phyloP scores from a whole-genome alignment of 2,797 vertebrate genomes.

The Setipinna tenuifilis region DNA sequence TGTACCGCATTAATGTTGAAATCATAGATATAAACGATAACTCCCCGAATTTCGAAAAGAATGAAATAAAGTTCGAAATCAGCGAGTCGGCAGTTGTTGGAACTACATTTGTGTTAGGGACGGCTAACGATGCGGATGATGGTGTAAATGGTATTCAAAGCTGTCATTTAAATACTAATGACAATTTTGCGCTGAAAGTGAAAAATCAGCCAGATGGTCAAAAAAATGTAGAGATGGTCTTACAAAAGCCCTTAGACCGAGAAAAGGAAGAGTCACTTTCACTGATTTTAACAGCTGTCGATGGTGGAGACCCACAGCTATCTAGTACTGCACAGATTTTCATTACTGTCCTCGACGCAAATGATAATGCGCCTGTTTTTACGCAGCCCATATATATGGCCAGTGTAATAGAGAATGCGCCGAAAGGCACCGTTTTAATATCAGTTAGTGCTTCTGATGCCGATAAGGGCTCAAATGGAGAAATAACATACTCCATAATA shows the following conservation, averaged over 20 bases:
- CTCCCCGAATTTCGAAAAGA: constrained; percentile 54
- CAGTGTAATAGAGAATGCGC: constrained; percentile 65
- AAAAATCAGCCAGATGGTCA: constrained; percentile 59
- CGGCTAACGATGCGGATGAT: constrained; percentile 70
- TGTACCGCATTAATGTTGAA: constrained; percentile 69
- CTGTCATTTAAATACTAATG: constrained; percentile 64
- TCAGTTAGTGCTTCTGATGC: constrained; percentile 71
- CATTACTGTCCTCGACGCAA: constrained; percentile 69
- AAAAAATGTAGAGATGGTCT: constrained; percentile 64
- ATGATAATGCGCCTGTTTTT: constrained; percentile 77
- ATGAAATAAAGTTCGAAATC: constrained; percentile 63
- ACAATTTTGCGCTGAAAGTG: constrained; percentile 65
- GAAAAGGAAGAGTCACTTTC: constrained; percentile 63
- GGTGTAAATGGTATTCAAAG: constrained; percentile 69
- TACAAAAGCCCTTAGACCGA: constrained; percentile 70
- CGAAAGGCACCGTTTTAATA: constrained; percentile 61
- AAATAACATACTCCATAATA: constrained; percentile 67
- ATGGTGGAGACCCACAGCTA: constrained; percentile 69
- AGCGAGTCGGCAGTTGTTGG: constrained; percentile 65
- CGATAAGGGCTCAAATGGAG: constrained; percentile 70
- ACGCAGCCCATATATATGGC: constrained; percentile 64
- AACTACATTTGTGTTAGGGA: constrained; percentile 67
- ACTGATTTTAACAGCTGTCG: constrained; percentile 67
- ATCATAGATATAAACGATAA: constrained; percentile 70
- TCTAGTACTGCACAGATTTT: constrained; percentile 69